Base-by-base conservation (phyloP, 2,797 vertebrate genomes). In the Typhlichthys subterraneus region DNA sequence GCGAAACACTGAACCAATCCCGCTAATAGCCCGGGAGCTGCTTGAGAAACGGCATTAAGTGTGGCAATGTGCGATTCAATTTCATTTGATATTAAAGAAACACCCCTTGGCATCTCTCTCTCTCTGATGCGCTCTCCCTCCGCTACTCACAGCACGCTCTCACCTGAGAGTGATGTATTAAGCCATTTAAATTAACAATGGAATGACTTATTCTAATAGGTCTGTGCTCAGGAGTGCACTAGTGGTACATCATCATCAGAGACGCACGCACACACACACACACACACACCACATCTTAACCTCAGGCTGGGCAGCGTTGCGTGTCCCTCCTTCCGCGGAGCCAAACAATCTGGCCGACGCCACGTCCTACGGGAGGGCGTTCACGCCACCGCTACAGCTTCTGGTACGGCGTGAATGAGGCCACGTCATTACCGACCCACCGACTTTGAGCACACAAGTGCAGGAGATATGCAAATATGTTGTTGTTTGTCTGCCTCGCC, bases 131-230 rank as follows among this genome's bases (percentile, higher is more conserved):
- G 89, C 86, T 83, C 76, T 90, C 73, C 65, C 80, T 80, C 77
- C 64, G 69, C 82, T 71, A 79, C 81, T 84, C 84, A 79, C 75
- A 80, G 79, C 79, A 68, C 70, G 84, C 82, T 69, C 72, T 77
- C 88, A 94, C 94, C 94, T 94, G 76, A 94, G 93, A 94, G 94
- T 96, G 95, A 96, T 96, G 94, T 93, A 97, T 96, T 94, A 94
- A 94, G 93, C 94, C 94, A 94, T 97, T 97, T 96, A 95, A 97
- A 97, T 97, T 96, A 98, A 98, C 95, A 96, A 92, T 93, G 94
- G 93, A 95, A 96, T 95, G 94, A 96, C 94, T 97, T 95, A 94
- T 96, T 96, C 94, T 95, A 96, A 96, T 96, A 91, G 88, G 79
- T 81, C 91, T 82, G 79, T 89, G 92, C 80, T 52, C 77, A 80